Evolutionary conservation across 1,140 invertebrate species (phyloP).

Genomic region (Zaprionus gabonicus): DNA sequence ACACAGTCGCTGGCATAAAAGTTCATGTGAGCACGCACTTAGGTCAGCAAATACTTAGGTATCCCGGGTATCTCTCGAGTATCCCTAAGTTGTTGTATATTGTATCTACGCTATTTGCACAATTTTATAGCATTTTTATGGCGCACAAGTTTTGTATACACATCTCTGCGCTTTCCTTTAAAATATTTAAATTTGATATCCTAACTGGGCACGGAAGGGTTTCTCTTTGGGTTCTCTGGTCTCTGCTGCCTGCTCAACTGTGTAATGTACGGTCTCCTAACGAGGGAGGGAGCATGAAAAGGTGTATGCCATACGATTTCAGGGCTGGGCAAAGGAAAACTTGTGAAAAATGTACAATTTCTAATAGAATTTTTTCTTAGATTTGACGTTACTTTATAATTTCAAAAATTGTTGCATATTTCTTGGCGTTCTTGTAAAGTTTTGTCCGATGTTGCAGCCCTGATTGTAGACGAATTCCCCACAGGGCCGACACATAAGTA

Average conservation of each 20-base stretch:
- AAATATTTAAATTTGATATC: constrained; percentile 78
- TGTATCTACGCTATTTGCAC: constrained; percentile 66
- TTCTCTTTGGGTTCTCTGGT: constrained; percentile 9
- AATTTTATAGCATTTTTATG: constrained; percentile 81
- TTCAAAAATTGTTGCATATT: not conserved
- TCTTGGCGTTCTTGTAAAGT: not conserved
- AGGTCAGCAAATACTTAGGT: constrained; percentile 63
- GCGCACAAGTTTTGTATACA: constrained; percentile 62
- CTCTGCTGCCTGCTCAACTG: constrained; percentile 60
- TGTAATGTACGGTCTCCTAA: constrained; percentile 56
- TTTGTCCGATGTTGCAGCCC: not conserved
- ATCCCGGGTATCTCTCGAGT: constrained; percentile 28
- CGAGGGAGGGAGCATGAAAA: constrained; percentile 17
- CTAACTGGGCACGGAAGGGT: constrained; percentile 11
- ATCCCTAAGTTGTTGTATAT: constrained; percentile 44
- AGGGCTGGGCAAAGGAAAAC: not conserved
- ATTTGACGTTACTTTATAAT: not conserved
- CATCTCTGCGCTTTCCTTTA: constrained; percentile 45
- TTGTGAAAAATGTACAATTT: not conserved
- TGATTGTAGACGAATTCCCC: constrained; percentile 18
- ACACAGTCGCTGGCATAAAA: constrained; percentile 1
- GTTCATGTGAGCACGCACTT: constrained; percentile 59
- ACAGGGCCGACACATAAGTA: constrained; percentile 7
- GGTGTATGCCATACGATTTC: constrained; percentile 2
- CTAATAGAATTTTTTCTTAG: not conserved